phyloP scores from a whole-genome alignment of 2,888 invertebrate genomes.

The Drosophila meridionalis region DNA sequence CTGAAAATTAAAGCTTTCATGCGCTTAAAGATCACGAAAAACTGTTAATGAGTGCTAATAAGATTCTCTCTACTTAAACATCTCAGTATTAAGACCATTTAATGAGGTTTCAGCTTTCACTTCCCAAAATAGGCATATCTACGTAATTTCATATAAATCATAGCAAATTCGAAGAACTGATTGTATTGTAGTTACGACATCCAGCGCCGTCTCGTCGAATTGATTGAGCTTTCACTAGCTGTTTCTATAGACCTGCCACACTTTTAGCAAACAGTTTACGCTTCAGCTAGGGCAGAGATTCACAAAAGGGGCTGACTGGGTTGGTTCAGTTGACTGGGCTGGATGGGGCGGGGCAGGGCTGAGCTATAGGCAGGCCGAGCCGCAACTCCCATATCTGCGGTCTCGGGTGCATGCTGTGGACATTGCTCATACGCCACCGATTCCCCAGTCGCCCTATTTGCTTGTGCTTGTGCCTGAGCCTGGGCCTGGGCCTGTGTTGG shows the following conservation, averaged over 20 bases:
- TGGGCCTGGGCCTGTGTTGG: slow-evolving; percentile 29
- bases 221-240: slow-evolving; percentile 1
- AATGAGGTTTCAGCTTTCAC: not conserved
- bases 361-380: not conserved
- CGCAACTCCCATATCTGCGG: slow-evolving; percentile 6
- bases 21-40: not conserved
- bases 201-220: not conserved
- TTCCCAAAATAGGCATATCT: not conserved
- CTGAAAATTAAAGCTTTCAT: not conserved
- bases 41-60: not conserved
- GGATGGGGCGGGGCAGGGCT: too few species aligned
- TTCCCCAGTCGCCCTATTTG: slow-evolving; percentile 64
- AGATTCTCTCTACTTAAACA: not conserved
- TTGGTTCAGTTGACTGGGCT: not conserved
- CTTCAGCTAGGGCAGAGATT: slow-evolving; percentile 5
- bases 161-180: not conserved
- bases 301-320: not conserved
- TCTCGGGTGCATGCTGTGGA: slow-evolving; percentile 50
- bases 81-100: not conserved
- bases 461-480: slow-evolving; percentile 2
- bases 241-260: slow-evolving; percentile 3
- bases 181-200: not conserved
- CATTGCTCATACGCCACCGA: slow-evolving; percentile 66
- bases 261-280: slow-evolving; percentile 1
- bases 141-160: not conserved